A percentile compares a stretch with the other conserved stretches of the same genome.
These are phyloP conservation scores for Trimorus sp. DNA, from an alignment of 2,888 invertebrate species.

Conservation along the genomic window DNA sequence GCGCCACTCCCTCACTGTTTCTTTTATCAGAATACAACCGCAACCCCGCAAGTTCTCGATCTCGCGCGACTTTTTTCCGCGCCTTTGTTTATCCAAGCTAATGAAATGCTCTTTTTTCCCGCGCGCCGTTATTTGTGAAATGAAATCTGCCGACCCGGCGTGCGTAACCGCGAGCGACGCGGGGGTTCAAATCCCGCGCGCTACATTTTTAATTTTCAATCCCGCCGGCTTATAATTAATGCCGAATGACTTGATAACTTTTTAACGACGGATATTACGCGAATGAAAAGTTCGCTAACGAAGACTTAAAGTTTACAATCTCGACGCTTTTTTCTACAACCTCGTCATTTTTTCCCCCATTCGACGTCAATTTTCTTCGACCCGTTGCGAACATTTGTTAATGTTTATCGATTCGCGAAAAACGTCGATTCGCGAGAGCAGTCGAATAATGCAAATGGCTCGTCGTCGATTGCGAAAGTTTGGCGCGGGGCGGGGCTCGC, in stretches of 20 bases:
- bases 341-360: not conserved
- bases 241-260: not conserved
- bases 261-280: not conserved
- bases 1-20: no score
- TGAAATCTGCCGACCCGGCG: no score
- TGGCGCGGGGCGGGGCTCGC: conserved; percentile 49
- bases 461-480: conserved; percentile 61
- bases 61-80: not conserved
- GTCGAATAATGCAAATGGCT: conserved; percentile 60
- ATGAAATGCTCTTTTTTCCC: conserved; percentile 27
- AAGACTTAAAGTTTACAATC: no score
- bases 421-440: conserved; percentile 43
- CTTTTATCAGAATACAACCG: no score
- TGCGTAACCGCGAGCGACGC: no score
- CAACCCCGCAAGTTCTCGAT: no score
- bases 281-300: conserved; percentile 6
- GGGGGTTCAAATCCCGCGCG: not conserved
- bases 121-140: not conserved
- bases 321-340: not conserved
- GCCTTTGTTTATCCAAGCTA: conserved; percentile 32
- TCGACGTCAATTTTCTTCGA: not conserved
- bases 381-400: conserved; percentile 31
- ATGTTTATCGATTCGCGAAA: conserved; percentile 34
- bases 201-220: not conserved
- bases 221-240: not conserved